A percentile compares a stretch with the other conserved stretches of the same genome.
Conservation (phyloP, 2,888 invertebrate genomes). For the Hirtodrosophila duncani region DNA sequence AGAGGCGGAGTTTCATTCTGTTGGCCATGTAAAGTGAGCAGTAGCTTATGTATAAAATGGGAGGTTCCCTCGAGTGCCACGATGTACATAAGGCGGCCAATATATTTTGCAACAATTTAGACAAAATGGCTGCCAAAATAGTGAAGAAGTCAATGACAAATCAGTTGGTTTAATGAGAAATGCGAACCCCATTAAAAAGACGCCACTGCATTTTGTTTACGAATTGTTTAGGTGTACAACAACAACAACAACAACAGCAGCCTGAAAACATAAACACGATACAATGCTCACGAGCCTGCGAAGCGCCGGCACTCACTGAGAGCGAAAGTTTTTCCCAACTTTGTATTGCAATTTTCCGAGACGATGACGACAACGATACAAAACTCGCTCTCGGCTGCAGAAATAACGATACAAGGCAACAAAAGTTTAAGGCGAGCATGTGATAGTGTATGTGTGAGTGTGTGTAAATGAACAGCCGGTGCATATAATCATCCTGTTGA, state of each 20-base stretch:
- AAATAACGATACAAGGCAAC: conserved; percentile 62
- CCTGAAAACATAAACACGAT: conserved; percentile 61
- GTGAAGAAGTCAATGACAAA: neutral
- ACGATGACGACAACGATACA: conserved; percentile 27
- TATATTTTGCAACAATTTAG: neutral
- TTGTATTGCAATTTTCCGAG: conserved; percentile 72
- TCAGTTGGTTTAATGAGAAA: conserved; percentile 7
- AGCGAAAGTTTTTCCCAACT: conserved; percentile 56
- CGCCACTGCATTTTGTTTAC: conserved; percentile 77
- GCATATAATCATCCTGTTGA: conserved; percentile 58
- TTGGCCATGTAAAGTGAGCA: conserved; percentile 36
- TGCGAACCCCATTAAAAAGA: conserved; percentile 36
- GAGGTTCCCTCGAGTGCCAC: conserved; percentile 43
- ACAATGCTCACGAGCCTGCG: conserved; percentile 38
- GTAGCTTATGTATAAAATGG: conserved; percentile 47
- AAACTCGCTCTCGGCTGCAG: conserved; percentile 42
- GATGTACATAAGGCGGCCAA: conserved; percentile 7
- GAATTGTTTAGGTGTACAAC: conserved; percentile 60
- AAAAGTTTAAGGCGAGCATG: conserved; percentile 16
- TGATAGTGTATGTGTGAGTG: neutral
- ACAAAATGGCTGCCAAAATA: conserved; percentile 55
- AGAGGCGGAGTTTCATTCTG: conserved; percentile 73
- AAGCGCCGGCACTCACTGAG: conserved; percentile 44
- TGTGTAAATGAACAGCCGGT: conserved; percentile 1
- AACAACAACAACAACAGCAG: conserved; percentile 48